phyloP scores from a whole-genome alignment of 2,888 invertebrate species.

The Phortica magna region DNA sequence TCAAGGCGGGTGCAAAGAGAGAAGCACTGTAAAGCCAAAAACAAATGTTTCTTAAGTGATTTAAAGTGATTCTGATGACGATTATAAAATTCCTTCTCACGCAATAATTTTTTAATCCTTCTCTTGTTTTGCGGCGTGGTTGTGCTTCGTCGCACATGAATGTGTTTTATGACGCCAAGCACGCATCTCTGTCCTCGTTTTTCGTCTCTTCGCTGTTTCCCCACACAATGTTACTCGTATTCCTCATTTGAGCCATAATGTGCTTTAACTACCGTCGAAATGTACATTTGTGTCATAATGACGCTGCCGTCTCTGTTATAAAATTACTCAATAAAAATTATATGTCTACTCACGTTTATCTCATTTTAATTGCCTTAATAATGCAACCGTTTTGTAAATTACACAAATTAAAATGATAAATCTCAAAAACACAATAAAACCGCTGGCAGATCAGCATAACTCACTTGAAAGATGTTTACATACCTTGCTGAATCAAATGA shows the following conservation, averaged over 20 bases:
- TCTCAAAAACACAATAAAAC: slow-evolving; percentile 52
- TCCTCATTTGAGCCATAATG: background rate
- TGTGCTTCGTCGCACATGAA: slow-evolving; percentile 53
- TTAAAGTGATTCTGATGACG: slow-evolving; percentile 65
- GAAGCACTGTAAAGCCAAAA: background rate
- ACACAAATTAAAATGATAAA: slow-evolving; percentile 58
- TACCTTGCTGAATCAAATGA: background rate
- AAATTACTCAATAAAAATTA: slow-evolving; percentile 70
- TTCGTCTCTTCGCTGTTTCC: background rate
- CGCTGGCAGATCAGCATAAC: background rate
- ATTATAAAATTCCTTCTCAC: slow-evolving; percentile 73
- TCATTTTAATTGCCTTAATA: slow-evolving; percentile 70
- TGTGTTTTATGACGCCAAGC: slow-evolving; percentile 53
- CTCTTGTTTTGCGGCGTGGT: slow-evolving; percentile 29
- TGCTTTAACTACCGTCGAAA: slow-evolving; percentile 42
- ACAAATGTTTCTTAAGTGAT: slow-evolving; percentile 55
- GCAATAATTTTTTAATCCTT: slow-evolving; percentile 72
- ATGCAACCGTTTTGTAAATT: slow-evolving; percentile 65
- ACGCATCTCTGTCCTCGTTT: background rate
- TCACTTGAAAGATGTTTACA: background rate
- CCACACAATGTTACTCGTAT: background rate
- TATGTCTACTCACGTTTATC: slow-evolving; percentile 60
- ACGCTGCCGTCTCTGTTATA: slow-evolving; percentile 53
- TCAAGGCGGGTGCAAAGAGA: background rate
- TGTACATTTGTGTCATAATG: slow-evolving; percentile 58